Evolutionary conservation across 2,797 vertebrate species (phyloP), one percentile per base, ranked within the genome.

Genomic region (Pelochelys cantorii): DNA sequence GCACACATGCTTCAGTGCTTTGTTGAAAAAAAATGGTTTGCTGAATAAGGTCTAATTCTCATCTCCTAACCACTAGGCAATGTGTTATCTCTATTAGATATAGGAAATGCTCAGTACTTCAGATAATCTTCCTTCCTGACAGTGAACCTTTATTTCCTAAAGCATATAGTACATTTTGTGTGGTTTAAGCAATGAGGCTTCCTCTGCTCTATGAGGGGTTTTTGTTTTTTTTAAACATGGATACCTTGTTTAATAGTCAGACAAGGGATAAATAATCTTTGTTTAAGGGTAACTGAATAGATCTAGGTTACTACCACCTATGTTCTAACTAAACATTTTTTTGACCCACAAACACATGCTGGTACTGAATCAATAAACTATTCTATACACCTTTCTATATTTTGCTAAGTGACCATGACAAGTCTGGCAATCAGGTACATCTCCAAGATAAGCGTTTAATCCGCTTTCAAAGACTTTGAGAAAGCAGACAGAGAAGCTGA

Each of bases 391-490:
- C 74, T 77, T 77, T 52, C 74, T 52, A 29, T 27, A 25, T 52
- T 48, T 87, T 77, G 90, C 14, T 37, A 84, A 81, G 14, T 23
- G n/a, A 86, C 42, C 89, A 78, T 55, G 84, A 56, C 34, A 94
- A 95, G 90, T 34, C 57, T 62, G 89, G 42, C 86, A 90, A 87
- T 91, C 88, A 68, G 25, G 22, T 29, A 78, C 13, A 81, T 74
- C 10, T 92, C 13, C 27, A 88, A 85, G 86, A 92, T 92, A 88
- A 94, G 55, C 55, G 34, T 42, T 83, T 86, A 91, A 93, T 89
- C 78, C 60, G 57, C 57, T 84, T 88, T 48, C 48, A 85, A 92
- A 90, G 34, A 90, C 75, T 34, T 23, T 37, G 86, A 88, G 94
- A 83, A 57, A 34, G 74, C 1, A 17, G 2, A 14, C 3, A 60